Evolutionary conservation across 2,113 vertebrate species (phyloP), one percentile per base, ranked within the genome.

Genomic region (Corydoras maculifer): DNA sequence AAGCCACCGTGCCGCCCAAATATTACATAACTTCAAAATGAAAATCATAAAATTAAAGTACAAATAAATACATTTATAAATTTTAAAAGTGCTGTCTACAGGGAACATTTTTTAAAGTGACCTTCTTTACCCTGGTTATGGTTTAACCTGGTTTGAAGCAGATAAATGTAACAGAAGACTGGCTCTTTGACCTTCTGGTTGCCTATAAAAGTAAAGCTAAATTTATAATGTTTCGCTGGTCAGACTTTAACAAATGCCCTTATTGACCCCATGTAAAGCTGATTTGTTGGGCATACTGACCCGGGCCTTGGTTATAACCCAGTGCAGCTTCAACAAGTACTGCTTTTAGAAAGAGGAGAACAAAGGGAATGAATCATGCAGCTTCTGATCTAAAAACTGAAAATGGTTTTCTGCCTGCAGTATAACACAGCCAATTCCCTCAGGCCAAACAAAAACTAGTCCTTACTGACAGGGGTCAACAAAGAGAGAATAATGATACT

Each of bases 241-340:
- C 57, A 62, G 55, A 57, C 64, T 60, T 72, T 58, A 57, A 62
- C 54, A 51, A n/a, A 32, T 65, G 72, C 75, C 77, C 64, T 15
- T 15, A 31, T 4, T 75, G 69, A 78, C 69, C 69, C 73, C 48
- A 43, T 30, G 31, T 73, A 58, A 73, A 79, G 32, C 18, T 53
- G 48, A 62, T 9, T 11, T 32, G 14, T 57, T 29, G 49, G n/a
- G 8, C 13, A 2, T 8, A 50, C 12, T 13, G 57, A 30, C 49
- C 58, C 13, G 25, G 65, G 50, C 14, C 43, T 53, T n/a, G 31
- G 9, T 7, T 55, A 25, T 9, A 48, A 63, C 50, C 64, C 60
- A 60, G 48, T 55, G 54, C 71, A 51, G 51, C 50, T 29, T 53
- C 12, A 30, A 62, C 64, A 62, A 58, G 9, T 58, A 58, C 58